Base-by-base conservation (phyloP, 2,113 vertebrate species). In the Pleuronectes platessa region DNA sequence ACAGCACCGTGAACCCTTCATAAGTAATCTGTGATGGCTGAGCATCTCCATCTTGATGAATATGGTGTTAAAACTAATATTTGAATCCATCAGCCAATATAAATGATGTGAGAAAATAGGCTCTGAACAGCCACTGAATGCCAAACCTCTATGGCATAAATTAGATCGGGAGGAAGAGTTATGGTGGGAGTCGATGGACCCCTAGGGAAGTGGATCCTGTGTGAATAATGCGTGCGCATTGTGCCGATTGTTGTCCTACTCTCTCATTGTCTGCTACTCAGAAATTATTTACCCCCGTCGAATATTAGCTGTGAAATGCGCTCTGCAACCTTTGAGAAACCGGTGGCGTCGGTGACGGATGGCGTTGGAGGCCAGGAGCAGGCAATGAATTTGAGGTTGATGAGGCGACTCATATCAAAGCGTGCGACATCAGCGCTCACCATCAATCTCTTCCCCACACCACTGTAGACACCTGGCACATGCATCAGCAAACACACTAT, bases 401-500 rank as follows among this genome's bases (percentile, higher is more conserved):
- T 94, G 93, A 94, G 91, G 90, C 93, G 92, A 91, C 89, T 94
- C 92, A 93, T 93, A 94, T 93, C 88, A 89, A 84, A 88, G 89
- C 85, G 84, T 76, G 89, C 80, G 79, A 92, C 88, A 93, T 89
- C 89, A 88, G 91, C 72, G 84, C 90, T 88, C 75, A 45, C 88
- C 87, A 94, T 94, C 92, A 94, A 94, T 94, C 92, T 94, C 88
- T 68, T 78, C 51, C 79, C 72, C 58, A 79, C 81, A 89, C 81
- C 81, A 78, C 82, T 74, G 88, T 77, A 83, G 88, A 89, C 91
- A 90, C 84, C 86, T 87, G 80, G 88, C 87, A 86, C 86, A 91
- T 82, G 90, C 90, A 87, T 84, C 90, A 92, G 86, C 80, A 89
- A 83, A 87, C 83, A 89, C 85, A 88, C 71, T 40, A 68, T 70